These are phyloP conservation scores for Tychaedon coryphoeus DNA, from an alignment of 2,113 vertebrate genomes.

Conservation along the genomic window DNA sequence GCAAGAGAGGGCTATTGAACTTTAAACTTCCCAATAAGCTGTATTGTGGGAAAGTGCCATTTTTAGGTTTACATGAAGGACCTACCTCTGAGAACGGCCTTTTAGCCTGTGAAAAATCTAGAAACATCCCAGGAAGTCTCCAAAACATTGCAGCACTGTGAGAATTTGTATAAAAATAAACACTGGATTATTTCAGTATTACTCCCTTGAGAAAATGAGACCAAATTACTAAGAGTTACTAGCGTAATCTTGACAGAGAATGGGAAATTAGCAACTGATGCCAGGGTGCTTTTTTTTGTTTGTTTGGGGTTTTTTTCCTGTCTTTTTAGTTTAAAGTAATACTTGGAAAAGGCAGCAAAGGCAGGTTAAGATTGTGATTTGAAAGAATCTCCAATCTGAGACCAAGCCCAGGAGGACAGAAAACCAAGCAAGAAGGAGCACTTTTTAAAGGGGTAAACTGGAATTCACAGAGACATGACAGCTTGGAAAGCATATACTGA, in stretches of 20 bases:
- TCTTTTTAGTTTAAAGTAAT: conserved; percentile 7
- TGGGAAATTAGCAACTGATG: conserved; percentile 75
- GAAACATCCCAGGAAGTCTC: conserved; percentile 85
- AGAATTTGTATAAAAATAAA: conserved; percentile 89
- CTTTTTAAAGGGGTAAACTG: conserved; percentile 47
- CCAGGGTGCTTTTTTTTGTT: conserved; percentile 49
- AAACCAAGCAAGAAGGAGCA: not conserved
- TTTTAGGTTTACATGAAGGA: conserved; percentile 86
- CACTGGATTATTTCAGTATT: conserved; percentile 83
- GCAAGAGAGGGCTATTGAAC: conserved; percentile 70
- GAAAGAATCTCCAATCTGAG: conserved; percentile 29
- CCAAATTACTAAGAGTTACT: conserved; percentile 74
- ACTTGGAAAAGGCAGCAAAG: conserved; percentile 48
- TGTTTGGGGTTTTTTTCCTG: not conserved
- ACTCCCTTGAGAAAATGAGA: conserved; percentile 75
- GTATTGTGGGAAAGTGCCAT: conserved; percentile 88
- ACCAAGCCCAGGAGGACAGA: conserved; percentile 19
- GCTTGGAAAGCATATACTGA: conserved; percentile 8
- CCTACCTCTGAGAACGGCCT: conserved; percentile 86
- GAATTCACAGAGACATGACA: conserved; percentile 42
- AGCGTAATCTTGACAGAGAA: conserved; percentile 77
- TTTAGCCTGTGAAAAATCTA: conserved; percentile 80
- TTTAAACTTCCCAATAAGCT: conserved; percentile 81
- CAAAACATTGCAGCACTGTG: conserved; percentile 80
- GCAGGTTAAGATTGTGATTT: conserved; percentile 52